Base-by-base conservation (phyloP, 2,797 vertebrate species). In the Leptoclinus maculatus region DNA sequence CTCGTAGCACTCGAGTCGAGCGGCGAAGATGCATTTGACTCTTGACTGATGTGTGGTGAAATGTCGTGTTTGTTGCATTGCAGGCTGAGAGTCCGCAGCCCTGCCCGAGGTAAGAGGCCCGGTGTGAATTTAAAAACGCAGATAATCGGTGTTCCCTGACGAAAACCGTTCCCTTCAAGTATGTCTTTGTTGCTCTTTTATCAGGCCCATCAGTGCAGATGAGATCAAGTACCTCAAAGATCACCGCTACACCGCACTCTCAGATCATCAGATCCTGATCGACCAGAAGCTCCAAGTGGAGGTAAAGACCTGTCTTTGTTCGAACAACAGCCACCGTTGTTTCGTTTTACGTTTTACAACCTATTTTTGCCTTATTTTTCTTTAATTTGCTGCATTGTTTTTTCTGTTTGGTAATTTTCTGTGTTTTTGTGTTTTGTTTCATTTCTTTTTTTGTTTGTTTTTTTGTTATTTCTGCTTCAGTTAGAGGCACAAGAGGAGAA, bases 401-500 rank as follows among this genome's bases (percentile, higher is more conserved):
- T 85, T 90, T 87, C 78, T 87, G 88, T 90, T 91, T 82, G 75
- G 76, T 94, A 83, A 91, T 84, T 88, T 90, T 88, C 75, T 90
- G 88, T 89, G 90, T 85, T 86, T 83, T 87, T 64, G 12, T 90
- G 74, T 90, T 66, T 84, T 89, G 84, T 95, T 95, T 96, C 92
- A 95, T 88, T 97, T 66, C 1, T 4, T 54, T 89, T 66, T 91
- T 86, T 89, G 83, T 95, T 95, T 96, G 19, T 94, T 95, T 95
- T 96, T 94, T 95, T 95, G 32, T 96, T 96, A 94, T 97, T 96
- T 94, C 95, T 97, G 95, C 84, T 95, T 54, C 97, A 99, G 98
- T 98, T 99, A 98, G 97, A 97, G 96, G 97, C 96, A 97, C 96
- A 98, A 95, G 98, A 99, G 94, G 97, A 99, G 97, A 97, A 97